Evolutionary conservation across 2,888 invertebrate genomes (phyloP), one percentile per base, ranked within the genome.

Genomic region (Leptura quadrifasciata): DNA sequence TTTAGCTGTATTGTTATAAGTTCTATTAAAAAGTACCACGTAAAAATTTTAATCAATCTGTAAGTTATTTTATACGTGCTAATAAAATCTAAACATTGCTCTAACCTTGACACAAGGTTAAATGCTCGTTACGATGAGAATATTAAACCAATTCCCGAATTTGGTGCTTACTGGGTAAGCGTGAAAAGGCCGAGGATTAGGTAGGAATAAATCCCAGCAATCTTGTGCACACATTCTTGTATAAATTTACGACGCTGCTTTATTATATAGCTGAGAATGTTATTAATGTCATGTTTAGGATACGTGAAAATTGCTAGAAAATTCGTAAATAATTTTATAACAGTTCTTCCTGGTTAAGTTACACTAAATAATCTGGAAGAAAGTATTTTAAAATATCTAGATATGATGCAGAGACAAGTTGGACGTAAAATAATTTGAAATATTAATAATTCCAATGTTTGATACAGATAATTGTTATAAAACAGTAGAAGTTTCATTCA

Each of bases 191-290:
- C 15, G 21, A 52, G 15, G 57, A 39, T 18, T 27, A 55, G 15
- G 24, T 17, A 52, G 12, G 27, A 64, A 65, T 73, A 73, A 73
- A 73, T 73, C 58, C 35, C 12, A 27, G 57, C 67, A 27, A 73
- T 73, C 64, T 60, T 39, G 60, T 55, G 47, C 67, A 67, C 67
- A 17, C 65, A 60, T 73, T 60, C 61, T 60, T 24, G 39, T 47
- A 21, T 15, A 60, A 52, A 67, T 73, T 67, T 67, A 55, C 47
- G 27, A 18, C 24, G n/a, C 52, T 57, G 58, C 52, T 24, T 67
- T 72, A 65, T 64, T 72, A 65, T 55, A 57, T 24, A 1, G 57
- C 35, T 58, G 52, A 24, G 54, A 73, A 57, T 73, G 63, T 67
- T 73, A 52, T 63, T 73, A 58, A 58, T 24, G 60, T 18, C 21